A percentile compares a stretch with the other conserved stretches of the same genome.
Evolutionary conservation across 2,888 invertebrate species (phyloP).

Genomic region (Ethmia dodecea): DNA sequence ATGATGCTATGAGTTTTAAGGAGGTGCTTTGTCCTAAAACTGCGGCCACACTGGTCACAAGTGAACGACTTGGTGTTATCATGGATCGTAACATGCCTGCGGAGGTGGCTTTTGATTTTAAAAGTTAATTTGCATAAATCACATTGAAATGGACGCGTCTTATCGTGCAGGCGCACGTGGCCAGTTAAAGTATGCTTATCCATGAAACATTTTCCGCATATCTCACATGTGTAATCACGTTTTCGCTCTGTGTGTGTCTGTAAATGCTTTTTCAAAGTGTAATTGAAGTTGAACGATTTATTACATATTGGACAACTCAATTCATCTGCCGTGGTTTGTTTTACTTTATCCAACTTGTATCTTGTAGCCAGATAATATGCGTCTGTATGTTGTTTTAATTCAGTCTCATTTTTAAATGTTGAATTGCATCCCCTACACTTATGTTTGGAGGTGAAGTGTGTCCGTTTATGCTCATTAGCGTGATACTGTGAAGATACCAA

Average conservation of each 20-base stretch:
- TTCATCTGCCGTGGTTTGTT: constrained; percentile 23
- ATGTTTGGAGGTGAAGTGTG: constrained; percentile 30
- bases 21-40: constrained; percentile 81
- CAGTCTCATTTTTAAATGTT: constrained; percentile 31
- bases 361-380: constrained; percentile 35
- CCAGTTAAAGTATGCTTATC: constrained; percentile 33
- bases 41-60: constrained; percentile 62
- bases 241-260: constrained; percentile 71
- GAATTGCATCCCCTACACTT: constrained; percentile 48
- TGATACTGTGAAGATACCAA: constrained; percentile 30
- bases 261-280: constrained; percentile 64
- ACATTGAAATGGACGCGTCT: constrained; percentile 45
- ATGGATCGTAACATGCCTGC: constrained; percentile 40
- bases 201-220: constrained; percentile 20
- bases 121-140: constrained; percentile 52
- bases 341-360: constrained; percentile 22
- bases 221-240: constrained; percentile 47
- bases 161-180: constrained; percentile 46
- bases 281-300: constrained; percentile 41
- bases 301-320: constrained; percentile 45
- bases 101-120: constrained; percentile 33
- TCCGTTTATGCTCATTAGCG: constrained; percentile 27
- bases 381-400: constrained; percentile 34
- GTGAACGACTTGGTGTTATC: constrained; percentile 42
- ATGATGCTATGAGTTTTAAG: constrained; percentile 85